Evolutionary conservation across 2,888 invertebrate species (phyloP).

Genomic region (Germaria angustata): DNA sequence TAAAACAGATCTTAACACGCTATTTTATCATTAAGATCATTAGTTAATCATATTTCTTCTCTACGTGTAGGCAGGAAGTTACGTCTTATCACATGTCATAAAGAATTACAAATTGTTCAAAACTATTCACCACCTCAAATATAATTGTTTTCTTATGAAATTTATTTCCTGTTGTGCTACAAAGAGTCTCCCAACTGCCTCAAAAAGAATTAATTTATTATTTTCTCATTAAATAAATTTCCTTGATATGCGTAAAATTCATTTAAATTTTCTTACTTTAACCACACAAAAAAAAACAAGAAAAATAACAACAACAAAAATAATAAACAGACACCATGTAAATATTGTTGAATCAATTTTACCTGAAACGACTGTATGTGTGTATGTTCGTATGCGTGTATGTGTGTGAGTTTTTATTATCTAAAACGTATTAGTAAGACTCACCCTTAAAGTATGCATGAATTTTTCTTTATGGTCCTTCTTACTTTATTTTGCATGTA

Average conservation of each 20-base stretch:
- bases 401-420: background rate
- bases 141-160: no score
- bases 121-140: no score
- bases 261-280: background rate
- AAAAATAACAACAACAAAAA: background rate
- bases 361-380: no score
- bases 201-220: background rate
- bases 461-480: background rate
- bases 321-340: background rate
- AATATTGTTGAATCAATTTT: background rate
- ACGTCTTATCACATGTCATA: no score
- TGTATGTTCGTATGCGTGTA: background rate
- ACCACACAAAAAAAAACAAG: background rate
- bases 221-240: background rate
- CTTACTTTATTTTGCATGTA: background rate
- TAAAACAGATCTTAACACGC: no score
- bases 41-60: no score
- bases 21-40: no score
- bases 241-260: background rate
- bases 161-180: no score
- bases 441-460: background rate
- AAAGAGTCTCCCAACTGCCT: background rate
- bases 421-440: background rate
- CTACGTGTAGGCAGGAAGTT: no score
- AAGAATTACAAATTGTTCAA: no score